Base-by-base conservation (phyloP, 2,113 vertebrate genomes). In the Galeopterus variegatus region DNA sequence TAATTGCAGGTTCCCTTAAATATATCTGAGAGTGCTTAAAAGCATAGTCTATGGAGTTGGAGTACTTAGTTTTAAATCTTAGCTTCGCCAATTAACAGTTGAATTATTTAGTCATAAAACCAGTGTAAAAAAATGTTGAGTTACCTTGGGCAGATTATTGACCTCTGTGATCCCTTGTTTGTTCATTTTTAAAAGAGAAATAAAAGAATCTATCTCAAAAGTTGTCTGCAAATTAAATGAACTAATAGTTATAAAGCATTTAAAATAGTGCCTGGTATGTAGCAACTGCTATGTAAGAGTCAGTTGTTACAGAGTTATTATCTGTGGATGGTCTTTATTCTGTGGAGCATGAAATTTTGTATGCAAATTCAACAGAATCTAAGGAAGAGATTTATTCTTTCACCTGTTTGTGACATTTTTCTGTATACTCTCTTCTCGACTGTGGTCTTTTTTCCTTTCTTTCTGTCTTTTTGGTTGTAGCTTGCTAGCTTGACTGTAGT, bases 181-280 rank as follows among this genome's bases (percentile, higher is more conserved):
- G 69, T 87, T 82, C 33, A 80, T 62, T 86, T 86, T 21, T 81
- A 83, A 93, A 73, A 76, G 41, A 11, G 24, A 89, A 96, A 96
- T 41, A 36, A 82, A 26, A 85, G 45, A 94, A 60, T 6, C 3
- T 64, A 33, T 67, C 45, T 92, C 12, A 95, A 69, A 86, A 54
- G 45, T 83, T 87, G 18, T 64, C n/a, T 79, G 23, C 28, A 89
- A 72, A 86, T 67, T 67, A 69, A 81, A 64, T 64, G 62, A 93
- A 87, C 3, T 72, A 75, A n/a, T 83, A 58, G 69, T n/a, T 85
- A 48, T 36, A 45, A 18, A 89, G 15, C 62, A 87, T 33, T 79
- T 84, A 75, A 52, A 88, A 33, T 14, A 81, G 64, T 33, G 36
- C 6, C 6, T 77, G 81, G 1, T 56, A 50, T 56, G 21, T 36